Conservation (phyloP, 2,888 invertebrate species). For the Carpatolechia fugitivella region DNA sequence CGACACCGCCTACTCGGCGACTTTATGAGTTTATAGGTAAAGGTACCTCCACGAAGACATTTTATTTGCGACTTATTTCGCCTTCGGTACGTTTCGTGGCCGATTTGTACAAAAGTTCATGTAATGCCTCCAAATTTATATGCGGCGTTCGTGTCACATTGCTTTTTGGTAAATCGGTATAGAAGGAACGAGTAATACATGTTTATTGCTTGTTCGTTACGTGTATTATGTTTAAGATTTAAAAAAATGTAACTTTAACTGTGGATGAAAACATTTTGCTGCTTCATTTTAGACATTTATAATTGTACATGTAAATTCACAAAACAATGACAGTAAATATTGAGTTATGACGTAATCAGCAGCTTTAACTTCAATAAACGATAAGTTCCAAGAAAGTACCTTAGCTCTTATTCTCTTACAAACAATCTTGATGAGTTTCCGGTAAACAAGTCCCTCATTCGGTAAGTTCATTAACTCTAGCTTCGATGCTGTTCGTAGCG, state of each 20-base stretch:
- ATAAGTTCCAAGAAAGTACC: too few relatives aligned
- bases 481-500: neutral
- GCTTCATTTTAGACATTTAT: too few relatives aligned
- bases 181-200: slow-evolving; percentile 1
- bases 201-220: slow-evolving; percentile 9
- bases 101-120: slow-evolving; percentile 13
- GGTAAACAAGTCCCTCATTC: neutral
- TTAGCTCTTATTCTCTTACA: too few relatives aligned
- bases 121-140: slow-evolving; percentile 14
- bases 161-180: slow-evolving; percentile 10
- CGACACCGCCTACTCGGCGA: slow-evolving; percentile 48
- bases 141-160: slow-evolving; percentile 9
- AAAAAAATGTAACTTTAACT: neutral
- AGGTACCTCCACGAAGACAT: slow-evolving; percentile 47
- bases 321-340: too few relatives aligned
- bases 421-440: neutral
- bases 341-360: too few relatives aligned
- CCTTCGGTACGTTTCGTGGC: slow-evolving; percentile 31
- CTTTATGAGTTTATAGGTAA: slow-evolving; percentile 59
- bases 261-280: neutral
- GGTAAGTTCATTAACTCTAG: neutral
- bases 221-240: neutral
- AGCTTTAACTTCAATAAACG: too few relatives aligned
- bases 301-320: too few relatives aligned
- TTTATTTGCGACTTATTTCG: slow-evolving; percentile 52